Percentiles rank a stretch among this genome's conserved stretches.
phyloP scores from a whole-genome alignment of 2,113 vertebrate species.

The Strix aluco region DNA sequence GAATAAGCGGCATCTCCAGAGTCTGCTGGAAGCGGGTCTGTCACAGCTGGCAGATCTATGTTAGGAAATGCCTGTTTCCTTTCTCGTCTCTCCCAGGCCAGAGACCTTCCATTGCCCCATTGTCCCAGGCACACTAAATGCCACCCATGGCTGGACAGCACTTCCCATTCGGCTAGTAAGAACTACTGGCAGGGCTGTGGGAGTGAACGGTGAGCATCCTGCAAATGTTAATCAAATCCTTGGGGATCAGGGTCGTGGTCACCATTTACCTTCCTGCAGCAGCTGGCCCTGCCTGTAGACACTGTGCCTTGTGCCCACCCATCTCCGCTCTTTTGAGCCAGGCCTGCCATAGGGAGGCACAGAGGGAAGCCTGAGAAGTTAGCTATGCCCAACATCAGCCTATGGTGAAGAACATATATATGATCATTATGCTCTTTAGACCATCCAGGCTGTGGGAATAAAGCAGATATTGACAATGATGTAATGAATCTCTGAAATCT shows the following conservation, averaged over 20 bases:
- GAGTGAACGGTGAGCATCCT: neutral
- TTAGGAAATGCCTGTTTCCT: neutral
- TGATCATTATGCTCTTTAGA: neutral
- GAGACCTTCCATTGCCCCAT: neutral
- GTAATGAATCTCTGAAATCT: neutral
- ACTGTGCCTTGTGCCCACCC: neutral
- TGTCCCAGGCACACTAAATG: neutral
- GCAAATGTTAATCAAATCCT: neutral
- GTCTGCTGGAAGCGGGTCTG: neutral
- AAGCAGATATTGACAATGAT: neutral
- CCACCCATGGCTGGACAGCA: neutral
- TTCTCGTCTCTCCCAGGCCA: neutral
- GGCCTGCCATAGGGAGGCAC: rapidly evolving
- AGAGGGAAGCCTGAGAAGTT: neutral
- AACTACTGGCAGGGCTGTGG: neutral
- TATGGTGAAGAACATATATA: rapidly evolving
- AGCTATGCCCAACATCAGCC: neutral
- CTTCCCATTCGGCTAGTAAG: neutral
- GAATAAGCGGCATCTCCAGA: neutral
- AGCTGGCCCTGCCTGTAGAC: neutral
- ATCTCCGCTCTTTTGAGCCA: rapidly evolving
- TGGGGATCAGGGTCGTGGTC: neutral
- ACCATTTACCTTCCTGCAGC: neutral
- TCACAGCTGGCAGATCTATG: neutral
- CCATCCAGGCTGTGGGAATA: neutral